Conservation (phyloP, 1,140 invertebrate species). For the Cheumatopsyche charites region DNA sequence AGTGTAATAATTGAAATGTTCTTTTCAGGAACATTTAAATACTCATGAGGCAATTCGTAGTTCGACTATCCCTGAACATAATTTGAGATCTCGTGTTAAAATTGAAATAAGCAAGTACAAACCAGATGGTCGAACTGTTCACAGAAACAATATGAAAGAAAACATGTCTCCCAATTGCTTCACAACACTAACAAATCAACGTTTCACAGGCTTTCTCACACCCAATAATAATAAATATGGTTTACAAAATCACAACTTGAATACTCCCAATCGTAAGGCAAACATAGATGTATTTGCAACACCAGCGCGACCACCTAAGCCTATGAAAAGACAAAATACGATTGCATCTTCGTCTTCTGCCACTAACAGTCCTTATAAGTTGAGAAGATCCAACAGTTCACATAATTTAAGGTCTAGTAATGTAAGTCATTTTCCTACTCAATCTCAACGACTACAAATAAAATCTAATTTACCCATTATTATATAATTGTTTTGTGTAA, state of each 20-base stretch:
- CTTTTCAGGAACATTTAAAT: conserved; percentile 46
- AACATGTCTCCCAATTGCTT: conserved; percentile 5
- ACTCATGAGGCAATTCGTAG: conserved; percentile 36
- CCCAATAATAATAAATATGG: background rate
- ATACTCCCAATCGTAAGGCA: conserved; percentile 24
- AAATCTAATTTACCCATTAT: conserved; percentile 44
- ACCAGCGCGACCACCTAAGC: conserved; percentile 34
- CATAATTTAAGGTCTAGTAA: conserved; percentile 40
- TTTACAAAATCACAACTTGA: background rate
- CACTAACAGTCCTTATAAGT: conserved; percentile 18
- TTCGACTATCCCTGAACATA: conserved; percentile 34
- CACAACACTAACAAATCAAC: background rate
- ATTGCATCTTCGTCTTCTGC: conserved; percentile 30
- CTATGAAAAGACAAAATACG: conserved; percentile 40
- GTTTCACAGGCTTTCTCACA: background rate
- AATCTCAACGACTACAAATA: conserved; percentile 38
- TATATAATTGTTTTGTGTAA: conserved; percentile 29
- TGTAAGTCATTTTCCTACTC: conserved; percentile 30
- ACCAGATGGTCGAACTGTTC: conserved; percentile 13
- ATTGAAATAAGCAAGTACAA: background rate
- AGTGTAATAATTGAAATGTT: too few relatives aligned
- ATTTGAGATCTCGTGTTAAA: conserved; percentile 33
- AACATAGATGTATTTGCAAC: conserved; percentile 43
- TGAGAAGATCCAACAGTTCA: conserved; percentile 43
- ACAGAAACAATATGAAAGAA: conserved; percentile 13